A percentile compares a stretch with the other conserved stretches of the same genome.
phyloP scores from a whole-genome alignment of 2,113 vertebrate species.

The Pygoscelis antarcticus region DNA sequence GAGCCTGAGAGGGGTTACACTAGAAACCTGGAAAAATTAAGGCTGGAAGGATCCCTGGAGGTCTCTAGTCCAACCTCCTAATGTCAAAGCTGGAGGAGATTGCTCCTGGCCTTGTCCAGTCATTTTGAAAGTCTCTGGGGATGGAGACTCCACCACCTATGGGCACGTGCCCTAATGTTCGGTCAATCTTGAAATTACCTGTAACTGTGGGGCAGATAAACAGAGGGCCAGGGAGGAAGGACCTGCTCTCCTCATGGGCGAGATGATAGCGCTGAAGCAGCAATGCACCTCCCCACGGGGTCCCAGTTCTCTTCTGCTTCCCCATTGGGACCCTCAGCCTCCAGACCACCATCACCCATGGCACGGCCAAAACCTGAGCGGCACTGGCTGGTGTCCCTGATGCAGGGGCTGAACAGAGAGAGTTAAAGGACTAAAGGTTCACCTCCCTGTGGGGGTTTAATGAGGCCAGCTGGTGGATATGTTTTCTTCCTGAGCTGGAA shows the following conservation, averaged over 20 bases:
- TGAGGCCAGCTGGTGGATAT: not conserved
- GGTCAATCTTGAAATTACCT: not conserved
- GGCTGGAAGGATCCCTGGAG: not conserved
- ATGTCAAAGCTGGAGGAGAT: not conserved
- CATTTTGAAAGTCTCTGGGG: not conserved
- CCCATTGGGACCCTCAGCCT: not conserved
- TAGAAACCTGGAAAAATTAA: not conserved
- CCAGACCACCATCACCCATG: not conserved
- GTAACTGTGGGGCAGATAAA: too few relatives aligned
- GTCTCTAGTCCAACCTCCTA: not conserved
- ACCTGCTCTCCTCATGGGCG: not conserved
- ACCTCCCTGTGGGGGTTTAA: not conserved
- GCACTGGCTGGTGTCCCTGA: fast-evolving
- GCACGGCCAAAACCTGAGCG: not conserved
- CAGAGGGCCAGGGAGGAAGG: not conserved
- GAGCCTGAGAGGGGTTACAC: not conserved
- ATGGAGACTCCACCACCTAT: not conserved
- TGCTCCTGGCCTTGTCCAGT: not conserved
- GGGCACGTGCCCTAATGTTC: not conserved
- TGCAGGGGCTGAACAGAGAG: fast-evolving
- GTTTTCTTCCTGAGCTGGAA: not conserved
- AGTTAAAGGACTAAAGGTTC: not conserved
- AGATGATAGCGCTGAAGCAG: not conserved
- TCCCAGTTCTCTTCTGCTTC: not conserved
- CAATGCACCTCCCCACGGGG: fast-evolving